Percentiles rank a stretch among this genome's conserved stretches.
Conservation (phyloP, 1,140 invertebrate genomes). For the Drosophila burlai region DNA sequence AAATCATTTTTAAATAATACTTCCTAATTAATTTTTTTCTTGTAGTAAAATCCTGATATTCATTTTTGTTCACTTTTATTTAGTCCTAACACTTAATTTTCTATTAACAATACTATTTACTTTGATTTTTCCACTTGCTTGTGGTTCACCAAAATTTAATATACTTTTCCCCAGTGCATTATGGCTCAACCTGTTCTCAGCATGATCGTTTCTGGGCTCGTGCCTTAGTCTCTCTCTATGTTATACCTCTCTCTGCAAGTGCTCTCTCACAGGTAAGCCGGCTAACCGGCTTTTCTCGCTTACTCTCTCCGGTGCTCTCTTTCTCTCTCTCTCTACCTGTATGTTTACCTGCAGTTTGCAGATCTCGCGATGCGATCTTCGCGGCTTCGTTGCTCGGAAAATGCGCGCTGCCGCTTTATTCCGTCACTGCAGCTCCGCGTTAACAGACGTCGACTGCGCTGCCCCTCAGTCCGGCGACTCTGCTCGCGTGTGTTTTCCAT, state of each 20-base stretch:
- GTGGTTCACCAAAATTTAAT: not conserved
- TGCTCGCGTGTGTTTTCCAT: constrained; percentile 35
- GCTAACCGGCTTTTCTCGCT: constrained; percentile 35
- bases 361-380: constrained; percentile 52
- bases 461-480: constrained; percentile 7
- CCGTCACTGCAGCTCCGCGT: constrained; percentile 65
- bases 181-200: constrained; percentile 29
- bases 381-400: constrained; percentile 43
- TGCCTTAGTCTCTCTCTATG: constrained; percentile 24
- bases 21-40: no score
- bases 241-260: not conserved
- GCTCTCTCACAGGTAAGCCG: constrained; percentile 21
- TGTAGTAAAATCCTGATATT: no score
- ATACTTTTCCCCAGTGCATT: not conserved
- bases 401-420: constrained; percentile 42
- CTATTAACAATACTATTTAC: no score
- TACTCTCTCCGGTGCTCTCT: constrained; percentile 1
- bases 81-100: no score
- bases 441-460: constrained; percentile 63
- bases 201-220: constrained; percentile 27
- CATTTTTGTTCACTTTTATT: no score
- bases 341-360: constrained; percentile 43
- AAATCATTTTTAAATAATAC: no score
- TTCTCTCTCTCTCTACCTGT: constrained; percentile 31
- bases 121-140: not conserved